A percentile compares a stretch with the other conserved stretches of the same genome.
Evolutionary conservation across 37 sponge, comb jelly and placozoan species (phyloP).

Genomic region (Lycopodina hypogea): DNA sequence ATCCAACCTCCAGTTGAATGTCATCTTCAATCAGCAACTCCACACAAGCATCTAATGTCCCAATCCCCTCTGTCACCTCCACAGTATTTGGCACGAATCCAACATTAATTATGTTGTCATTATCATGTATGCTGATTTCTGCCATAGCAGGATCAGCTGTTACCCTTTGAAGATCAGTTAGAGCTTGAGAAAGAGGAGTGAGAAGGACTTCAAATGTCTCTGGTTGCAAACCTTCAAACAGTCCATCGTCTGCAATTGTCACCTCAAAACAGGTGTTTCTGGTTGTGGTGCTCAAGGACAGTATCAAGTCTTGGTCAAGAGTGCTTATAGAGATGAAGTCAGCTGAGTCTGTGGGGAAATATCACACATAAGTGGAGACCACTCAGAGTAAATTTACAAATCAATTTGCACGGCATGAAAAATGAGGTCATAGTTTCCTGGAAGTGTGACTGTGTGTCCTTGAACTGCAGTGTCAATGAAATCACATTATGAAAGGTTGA

Average conservation of each 20-base stretch:
- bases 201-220: conserved; percentile 2
- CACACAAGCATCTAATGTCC: conserved; percentile 5
- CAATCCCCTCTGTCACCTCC: conserved; percentile 7
- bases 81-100: not conserved
- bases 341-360: not conserved
- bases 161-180: not conserved
- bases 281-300: not conserved
- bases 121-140: conserved; percentile 1
- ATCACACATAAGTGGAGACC: too few relatives aligned
- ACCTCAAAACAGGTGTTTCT: conserved; percentile 11
- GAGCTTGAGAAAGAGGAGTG: not conserved
- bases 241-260: not conserved
- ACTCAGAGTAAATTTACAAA: too few relatives aligned
- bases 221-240: not conserved
- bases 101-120: not conserved
- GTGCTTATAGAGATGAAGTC: not conserved
- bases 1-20: too few relatives aligned
- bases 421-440: too few relatives aligned
- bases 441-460: too few relatives aligned
- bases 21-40: not conserved
- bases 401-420: too few relatives aligned
- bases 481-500: too few relatives aligned
- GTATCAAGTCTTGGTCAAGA: not conserved
- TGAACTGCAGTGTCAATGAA: too few relatives aligned
- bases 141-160: not conserved